Conservation (phyloP, 2,888 invertebrate genomes). For the Harmothoe impar region DNA sequence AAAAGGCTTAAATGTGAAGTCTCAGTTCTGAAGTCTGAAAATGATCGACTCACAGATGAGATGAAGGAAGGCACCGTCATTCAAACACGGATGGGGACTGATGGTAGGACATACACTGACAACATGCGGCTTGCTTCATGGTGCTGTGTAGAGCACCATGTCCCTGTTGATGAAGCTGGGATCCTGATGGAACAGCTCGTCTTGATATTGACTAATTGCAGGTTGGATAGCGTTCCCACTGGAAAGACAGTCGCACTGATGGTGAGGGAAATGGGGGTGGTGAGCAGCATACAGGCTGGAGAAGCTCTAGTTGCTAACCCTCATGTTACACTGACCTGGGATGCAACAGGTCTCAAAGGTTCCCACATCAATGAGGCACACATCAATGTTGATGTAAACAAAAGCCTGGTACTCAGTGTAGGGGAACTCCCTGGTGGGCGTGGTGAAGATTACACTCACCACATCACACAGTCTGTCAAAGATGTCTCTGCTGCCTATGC, state of each 20-base stretch:
- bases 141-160: constrained; percentile 13
- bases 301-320: too few species aligned
- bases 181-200: background rate
- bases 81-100: background rate
- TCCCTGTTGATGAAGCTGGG: constrained; percentile 21
- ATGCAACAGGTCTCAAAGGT: too few species aligned
- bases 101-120: background rate
- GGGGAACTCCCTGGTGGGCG: too few species aligned
- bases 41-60: background rate
- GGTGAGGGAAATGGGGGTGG: too few species aligned
- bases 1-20: constrained; percentile 5
- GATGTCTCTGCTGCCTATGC: too few species aligned
- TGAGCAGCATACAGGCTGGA: too few species aligned
- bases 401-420: too few species aligned
- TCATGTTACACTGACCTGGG: too few species aligned
- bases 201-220: background rate
- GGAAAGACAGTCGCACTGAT: background rate
- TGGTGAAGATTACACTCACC: too few species aligned
- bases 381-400: too few species aligned
- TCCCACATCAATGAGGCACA: too few species aligned
- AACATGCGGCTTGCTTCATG: background rate
- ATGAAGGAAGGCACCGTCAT: background rate
- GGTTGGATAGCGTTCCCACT: background rate
- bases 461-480: too few species aligned
- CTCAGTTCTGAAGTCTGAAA: background rate